Conservation (phyloP, 1,140 invertebrate species). For the Hyles vespertilio region DNA sequence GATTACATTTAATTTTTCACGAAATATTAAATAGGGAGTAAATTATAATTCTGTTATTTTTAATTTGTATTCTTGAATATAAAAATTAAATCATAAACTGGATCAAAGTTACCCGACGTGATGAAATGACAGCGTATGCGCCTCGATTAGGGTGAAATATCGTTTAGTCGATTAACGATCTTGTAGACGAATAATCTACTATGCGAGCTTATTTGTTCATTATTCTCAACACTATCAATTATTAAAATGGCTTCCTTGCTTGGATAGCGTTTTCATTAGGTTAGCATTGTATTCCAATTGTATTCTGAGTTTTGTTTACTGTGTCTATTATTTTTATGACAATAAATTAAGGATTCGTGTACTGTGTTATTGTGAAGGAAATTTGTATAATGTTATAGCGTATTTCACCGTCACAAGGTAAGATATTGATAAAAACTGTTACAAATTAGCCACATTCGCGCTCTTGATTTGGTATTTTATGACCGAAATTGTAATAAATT, state of each 20-base stretch:
- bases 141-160: no score
- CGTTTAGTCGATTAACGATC: no score
- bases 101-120: no score
- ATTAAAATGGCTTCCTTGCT: slow-evolving; percentile 13
- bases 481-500: slow-evolving; percentile 33
- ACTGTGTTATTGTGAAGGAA: slow-evolving; percentile 35
- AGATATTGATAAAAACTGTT: slow-evolving; percentile 27
- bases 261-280: slow-evolving; percentile 33
- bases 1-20: no score
- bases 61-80: no score
- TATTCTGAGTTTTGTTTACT: slow-evolving; percentile 23
- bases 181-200: no score
- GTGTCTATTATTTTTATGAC: slow-evolving; percentile 23
- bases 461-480: slow-evolving; percentile 7
- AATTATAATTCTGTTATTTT: no score
- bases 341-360: slow-evolving; percentile 20
- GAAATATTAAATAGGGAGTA: no score
- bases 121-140: no score
- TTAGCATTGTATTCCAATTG: slow-evolving; percentile 31
- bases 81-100: no score
- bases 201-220: not conserved
- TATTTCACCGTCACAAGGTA: slow-evolving; percentile 56
- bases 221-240: slow-evolving; percentile 1
- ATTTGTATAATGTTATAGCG: slow-evolving; percentile 56
- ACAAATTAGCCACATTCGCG: slow-evolving; percentile 9